Evolutionary conservation across 2,797 vertebrate genomes (phyloP).

Genomic region (Oreochromis grahami): DNA sequence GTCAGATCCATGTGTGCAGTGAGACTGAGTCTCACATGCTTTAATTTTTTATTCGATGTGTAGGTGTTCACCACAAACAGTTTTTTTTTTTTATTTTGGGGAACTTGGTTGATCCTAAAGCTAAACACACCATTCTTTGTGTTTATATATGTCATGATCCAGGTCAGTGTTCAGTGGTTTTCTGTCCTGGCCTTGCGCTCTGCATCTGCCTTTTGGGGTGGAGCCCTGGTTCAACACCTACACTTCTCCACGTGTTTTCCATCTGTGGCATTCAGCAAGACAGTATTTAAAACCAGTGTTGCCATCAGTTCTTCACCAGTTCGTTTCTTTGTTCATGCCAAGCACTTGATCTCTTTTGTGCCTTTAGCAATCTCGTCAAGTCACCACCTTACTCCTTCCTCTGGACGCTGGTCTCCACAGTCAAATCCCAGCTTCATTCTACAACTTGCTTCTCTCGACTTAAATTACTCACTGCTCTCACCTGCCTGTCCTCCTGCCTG

Average conservation of each 20-base stretch:
- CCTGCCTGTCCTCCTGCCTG: neutral
- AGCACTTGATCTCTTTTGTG: neutral
- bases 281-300: neutral
- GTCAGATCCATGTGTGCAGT: too few relatives aligned
- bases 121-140: neutral
- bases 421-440: neutral
- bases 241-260: neutral
- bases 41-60: too few relatives aligned
- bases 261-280: neutral
- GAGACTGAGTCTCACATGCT: too few relatives aligned
- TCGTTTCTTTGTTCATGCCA: neutral
- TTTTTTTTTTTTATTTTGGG: neutral
- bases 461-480: neutral
- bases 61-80: neutral
- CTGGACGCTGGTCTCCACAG: neutral
- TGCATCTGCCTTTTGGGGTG: neutral
- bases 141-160: neutral
- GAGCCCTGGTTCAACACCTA: too few relatives aligned
- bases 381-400: neutral
- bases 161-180: neutral
- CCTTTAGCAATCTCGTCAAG: neutral
- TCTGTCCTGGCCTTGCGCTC: neutral
- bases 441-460: neutral
- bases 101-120: neutral
- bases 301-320: neutral